Conservation (phyloP, 2,888 invertebrate genomes). For the Onchidella celtica region DNA sequence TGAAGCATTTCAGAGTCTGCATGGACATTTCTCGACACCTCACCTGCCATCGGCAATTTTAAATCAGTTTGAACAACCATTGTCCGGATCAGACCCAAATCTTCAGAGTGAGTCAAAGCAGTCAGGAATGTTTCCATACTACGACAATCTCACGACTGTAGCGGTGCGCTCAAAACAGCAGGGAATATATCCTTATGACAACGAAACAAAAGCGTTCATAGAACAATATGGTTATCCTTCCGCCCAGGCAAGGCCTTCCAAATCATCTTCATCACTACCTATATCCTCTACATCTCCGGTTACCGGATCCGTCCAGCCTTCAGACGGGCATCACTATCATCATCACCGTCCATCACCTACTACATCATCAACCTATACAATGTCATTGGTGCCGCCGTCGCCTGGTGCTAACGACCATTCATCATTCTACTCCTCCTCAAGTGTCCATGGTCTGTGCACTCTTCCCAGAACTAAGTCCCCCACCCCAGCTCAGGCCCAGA, state of each 20-base stretch:
- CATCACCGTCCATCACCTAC: background rate
- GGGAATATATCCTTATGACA: background rate
- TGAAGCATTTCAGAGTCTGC: slow-evolving; percentile 41
- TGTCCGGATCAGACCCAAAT: slow-evolving; percentile 46
- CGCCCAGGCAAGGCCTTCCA: background rate
- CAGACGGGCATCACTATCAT: background rate
- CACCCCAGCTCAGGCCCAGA: slow-evolving; percentile 1
- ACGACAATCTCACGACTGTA: slow-evolving; percentile 33
- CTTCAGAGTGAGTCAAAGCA: slow-evolving; percentile 32
- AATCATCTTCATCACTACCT: background rate
- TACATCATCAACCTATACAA: background rate
- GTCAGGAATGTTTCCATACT: slow-evolving; percentile 24
- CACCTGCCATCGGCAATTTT: slow-evolving; percentile 42
- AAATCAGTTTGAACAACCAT: slow-evolving; percentile 30
- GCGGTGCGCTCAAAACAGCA: background rate
- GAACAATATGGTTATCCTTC: slow-evolving; percentile 10
- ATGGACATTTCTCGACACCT: slow-evolving; percentile 43
- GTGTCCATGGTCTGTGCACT: slow-evolving; percentile 38
- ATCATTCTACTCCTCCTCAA: slow-evolving; percentile 27
- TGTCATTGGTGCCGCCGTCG: slow-evolving; percentile 4
- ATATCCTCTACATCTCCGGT: background rate
- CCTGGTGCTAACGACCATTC: background rate
- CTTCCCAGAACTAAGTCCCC: slow-evolving; percentile 28
- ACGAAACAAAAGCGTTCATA: slow-evolving; percentile 7
- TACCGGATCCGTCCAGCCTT: background rate